Evolutionary conservation across 2,888 invertebrate genomes (phyloP).

Genomic region (Chymomyza caudatula): DNA sequence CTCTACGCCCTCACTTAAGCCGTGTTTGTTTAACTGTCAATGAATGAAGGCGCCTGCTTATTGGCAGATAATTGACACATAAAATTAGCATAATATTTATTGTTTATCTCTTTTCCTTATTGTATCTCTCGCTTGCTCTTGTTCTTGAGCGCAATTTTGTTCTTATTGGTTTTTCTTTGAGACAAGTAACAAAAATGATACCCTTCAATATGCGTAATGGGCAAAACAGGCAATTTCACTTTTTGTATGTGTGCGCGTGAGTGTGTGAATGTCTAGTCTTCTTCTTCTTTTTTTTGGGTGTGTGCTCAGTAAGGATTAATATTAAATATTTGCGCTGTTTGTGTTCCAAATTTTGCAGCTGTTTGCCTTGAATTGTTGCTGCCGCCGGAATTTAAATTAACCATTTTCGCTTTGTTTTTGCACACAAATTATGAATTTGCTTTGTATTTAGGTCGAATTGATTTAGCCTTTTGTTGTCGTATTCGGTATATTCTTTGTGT

Average conservation of each 20-base stretch:
- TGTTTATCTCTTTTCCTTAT: neutral
- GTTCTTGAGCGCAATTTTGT: too few relatives aligned
- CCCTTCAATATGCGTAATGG: slow-evolving; percentile 65
- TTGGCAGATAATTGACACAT: slow-evolving; percentile 77
- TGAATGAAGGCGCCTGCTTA: slow-evolving; percentile 51
- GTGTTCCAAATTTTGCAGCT: slow-evolving; percentile 1
- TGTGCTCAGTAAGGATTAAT: slow-evolving; percentile 37
- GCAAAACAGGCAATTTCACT: slow-evolving; percentile 62
- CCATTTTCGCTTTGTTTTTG: slow-evolving; percentile 39
- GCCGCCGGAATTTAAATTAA: slow-evolving; percentile 63
- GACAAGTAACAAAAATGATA: slow-evolving; percentile 23
- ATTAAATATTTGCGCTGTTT: slow-evolving; percentile 31
- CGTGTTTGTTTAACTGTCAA: slow-evolving; percentile 9
- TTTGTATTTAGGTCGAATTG: neutral
- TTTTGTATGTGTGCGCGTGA: slow-evolving; percentile 22
- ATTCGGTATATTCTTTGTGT: slow-evolving; percentile 15
- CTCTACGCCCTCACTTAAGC: neutral
- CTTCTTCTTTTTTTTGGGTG: slow-evolving; percentile 14
- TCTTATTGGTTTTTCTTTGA: neutral
- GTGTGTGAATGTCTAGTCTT: too few relatives aligned
- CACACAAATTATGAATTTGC: slow-evolving; percentile 9
- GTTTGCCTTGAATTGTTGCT: slow-evolving; percentile 14
- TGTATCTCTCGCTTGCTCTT: too few relatives aligned
- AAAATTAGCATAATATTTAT: slow-evolving; percentile 75
- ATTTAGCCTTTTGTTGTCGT: slow-evolving; percentile 3